These are phyloP conservation scores for Drosophila niveifrons DNA, from an alignment of 2,888 invertebrate genomes.

Conservation along the genomic window DNA sequence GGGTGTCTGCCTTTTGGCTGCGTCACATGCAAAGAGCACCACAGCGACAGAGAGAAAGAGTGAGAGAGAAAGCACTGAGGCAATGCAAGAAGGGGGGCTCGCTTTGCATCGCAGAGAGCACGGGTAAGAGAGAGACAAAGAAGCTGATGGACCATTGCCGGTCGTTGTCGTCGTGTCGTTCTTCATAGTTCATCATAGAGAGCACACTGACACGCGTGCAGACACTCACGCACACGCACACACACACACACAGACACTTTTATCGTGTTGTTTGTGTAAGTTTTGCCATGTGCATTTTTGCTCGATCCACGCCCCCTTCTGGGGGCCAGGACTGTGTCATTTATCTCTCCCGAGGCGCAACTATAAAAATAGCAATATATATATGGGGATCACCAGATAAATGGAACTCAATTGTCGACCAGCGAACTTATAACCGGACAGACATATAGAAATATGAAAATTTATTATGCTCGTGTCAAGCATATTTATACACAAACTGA, in stretches of 20 bases:
- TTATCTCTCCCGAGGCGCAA: conserved; percentile 34
- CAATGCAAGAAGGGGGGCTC: conserved; percentile 16
- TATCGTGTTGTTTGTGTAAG: conserved; percentile 5
- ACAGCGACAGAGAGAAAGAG: not conserved
- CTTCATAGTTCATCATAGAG: conserved; percentile 14
- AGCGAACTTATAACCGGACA: conserved; percentile 19
- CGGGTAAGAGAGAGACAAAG: conserved; percentile 4
- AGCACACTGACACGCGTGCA: not conserved
- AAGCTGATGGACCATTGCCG: conserved; percentile 23
- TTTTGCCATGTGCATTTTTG: conserved; percentile 32
- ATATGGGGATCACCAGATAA: conserved; percentile 27
- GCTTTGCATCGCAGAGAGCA: conserved; percentile 11
- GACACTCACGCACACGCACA: not conserved
- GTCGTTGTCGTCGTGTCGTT: conserved; percentile 23
- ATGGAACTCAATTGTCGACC: conserved; percentile 7
- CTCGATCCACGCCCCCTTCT: conserved; percentile 24
- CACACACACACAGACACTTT: not conserved
- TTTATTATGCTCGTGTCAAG: conserved; percentile 12
- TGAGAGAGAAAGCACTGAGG: too few species aligned
- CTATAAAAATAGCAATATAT: conserved; percentile 41
- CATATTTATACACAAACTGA: conserved; percentile 8
- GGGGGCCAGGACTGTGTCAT: conserved; percentile 10
- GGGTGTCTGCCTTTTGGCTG: conserved; percentile 21
- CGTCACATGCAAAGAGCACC: conserved; percentile 31
- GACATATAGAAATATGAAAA: conserved; percentile 7